Percentiles rank a stretch among this genome's conserved stretches.
phyloP scores from a whole-genome alignment of 2,888 invertebrate species.

The Drosophila cognata region DNA sequence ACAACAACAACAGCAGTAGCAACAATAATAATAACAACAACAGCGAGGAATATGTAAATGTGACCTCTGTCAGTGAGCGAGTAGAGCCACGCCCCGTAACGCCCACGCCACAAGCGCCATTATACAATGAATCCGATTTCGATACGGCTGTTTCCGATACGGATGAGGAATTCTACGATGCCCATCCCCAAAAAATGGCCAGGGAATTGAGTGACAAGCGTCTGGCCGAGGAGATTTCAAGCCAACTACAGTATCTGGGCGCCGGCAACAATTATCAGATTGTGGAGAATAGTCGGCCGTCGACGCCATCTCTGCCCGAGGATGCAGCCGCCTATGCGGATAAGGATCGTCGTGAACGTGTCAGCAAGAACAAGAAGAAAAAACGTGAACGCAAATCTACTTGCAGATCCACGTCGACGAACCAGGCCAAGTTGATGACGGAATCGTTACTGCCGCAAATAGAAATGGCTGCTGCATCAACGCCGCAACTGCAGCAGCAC shows the following conservation, averaged over 20 bases:
- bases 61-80: slow-evolving; percentile 83
- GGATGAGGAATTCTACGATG: slow-evolving; percentile 95
- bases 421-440: slow-evolving; percentile 34
- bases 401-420: slow-evolving; percentile 63
- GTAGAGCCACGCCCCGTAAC: slow-evolving; percentile 34
- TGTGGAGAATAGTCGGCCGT: slow-evolving; percentile 88
- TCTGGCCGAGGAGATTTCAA: slow-evolving; percentile 87
- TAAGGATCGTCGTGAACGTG: slow-evolving; percentile 78
- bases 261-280: slow-evolving; percentile 86
- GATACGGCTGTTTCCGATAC: slow-evolving; percentile 94
- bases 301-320: slow-evolving; percentile 87
- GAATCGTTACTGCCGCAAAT: slow-evolving; percentile 3
- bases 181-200: slow-evolving; percentile 91
- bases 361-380: slow-evolving; percentile 88
- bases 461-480: slow-evolving; percentile 3
- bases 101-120: slow-evolving; percentile 85
- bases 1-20: not conserved
- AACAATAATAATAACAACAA: not conserved
- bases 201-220: slow-evolving; percentile 91
- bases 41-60: slow-evolving; percentile 56
- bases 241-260: not conserved
- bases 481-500: slow-evolving; percentile 11
- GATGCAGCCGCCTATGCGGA: slow-evolving; percentile 77
- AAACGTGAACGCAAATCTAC: slow-evolving; percentile 88
- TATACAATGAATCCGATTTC: slow-evolving; percentile 92